Base-by-base conservation (phyloP, 2,888 invertebrate species). In the Nomada fucata region DNA sequence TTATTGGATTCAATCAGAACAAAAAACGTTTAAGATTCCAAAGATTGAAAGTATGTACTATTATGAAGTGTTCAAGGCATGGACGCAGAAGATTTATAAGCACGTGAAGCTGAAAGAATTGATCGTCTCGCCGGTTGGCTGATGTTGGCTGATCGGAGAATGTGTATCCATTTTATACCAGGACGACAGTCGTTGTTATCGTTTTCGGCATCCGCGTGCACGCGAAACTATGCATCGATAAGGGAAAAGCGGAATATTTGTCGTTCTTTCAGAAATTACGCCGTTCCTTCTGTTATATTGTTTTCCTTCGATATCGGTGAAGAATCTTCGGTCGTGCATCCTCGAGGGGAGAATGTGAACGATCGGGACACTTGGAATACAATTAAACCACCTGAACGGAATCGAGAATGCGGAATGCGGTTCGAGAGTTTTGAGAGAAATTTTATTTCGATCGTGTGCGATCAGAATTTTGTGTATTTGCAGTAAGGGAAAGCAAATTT, bases 131-230 rank as follows among this genome's bases (percentile, higher is more conserved):
- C n/a, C 61, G 68, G 68, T 26, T 53, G 53, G 29, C 53, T 42
- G n/a, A 55, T 81, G 74, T 81, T 81, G 74, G 79, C 74, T 13
- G 11, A 74, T 68, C 42, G 78, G 67, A 70, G 67, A 79, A 71
- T 71, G 55, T 68, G 79, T 57, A 63, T 47, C 61, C 53, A 47
- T 70, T 76, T 55, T 57, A 53, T 23, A 36, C 29, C 3, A 44
- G 55, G 5, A 42, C 55, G 29, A 63, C 63, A 23, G 18, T 44
- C 53, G 36, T 63, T 50, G 63, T 23, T 63, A 29, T 52, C 53
- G 61, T 69, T 61, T 76, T 18, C 47, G 61, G 61, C 13, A 76
- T 36, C 26, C 61, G 52, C 15, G 47, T 26, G 42, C 10, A 36
- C 23, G 23, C 47, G 50, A 59, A 63, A 63, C 47, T 47, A 70